Evolutionary conservation across 2,113 vertebrate genomes (phyloP).

Genomic region (Falco punctatus): DNA sequence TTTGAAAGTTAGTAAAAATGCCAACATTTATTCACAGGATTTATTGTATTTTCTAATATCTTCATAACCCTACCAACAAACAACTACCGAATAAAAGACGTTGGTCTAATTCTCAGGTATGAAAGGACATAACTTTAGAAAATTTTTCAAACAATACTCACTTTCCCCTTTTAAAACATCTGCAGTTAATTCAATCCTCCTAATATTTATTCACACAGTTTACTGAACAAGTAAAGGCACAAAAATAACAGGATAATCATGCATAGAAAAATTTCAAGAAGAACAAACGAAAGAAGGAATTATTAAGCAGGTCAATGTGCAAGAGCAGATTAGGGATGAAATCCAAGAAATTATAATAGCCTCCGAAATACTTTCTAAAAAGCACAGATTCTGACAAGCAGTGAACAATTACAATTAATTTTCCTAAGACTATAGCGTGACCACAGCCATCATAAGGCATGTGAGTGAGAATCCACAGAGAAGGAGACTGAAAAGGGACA

Average conservation of each 20-base stretch:
- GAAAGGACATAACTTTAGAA: neutral
- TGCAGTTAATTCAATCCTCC: neutral
- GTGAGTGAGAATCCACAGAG: neutral
- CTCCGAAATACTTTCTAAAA: neutral
- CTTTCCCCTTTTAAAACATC: neutral
- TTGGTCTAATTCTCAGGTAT: neutral
- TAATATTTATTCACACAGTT: neutral
- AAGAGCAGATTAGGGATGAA: neutral
- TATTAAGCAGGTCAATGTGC: neutral
- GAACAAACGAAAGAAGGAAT: neutral
- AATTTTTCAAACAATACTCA: neutral
- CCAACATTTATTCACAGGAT: neutral
- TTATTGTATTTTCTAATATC: neutral
- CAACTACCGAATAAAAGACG: neutral
- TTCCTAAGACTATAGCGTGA: neutral
- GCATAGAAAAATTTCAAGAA: neutral
- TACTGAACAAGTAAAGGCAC: neutral
- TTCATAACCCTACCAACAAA: neutral
- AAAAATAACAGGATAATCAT: neutral
- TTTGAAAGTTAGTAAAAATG: neutral
- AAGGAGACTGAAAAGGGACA: neutral
- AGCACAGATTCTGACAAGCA: neutral
- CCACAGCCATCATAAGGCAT: neutral
- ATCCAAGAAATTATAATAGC: neutral
- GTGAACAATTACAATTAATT: neutral